Percentiles rank a stretch among this genome's conserved stretches.
phyloP scores from a whole-genome alignment of 2,888 invertebrate genomes.

The Elgonia sp. region DNA sequence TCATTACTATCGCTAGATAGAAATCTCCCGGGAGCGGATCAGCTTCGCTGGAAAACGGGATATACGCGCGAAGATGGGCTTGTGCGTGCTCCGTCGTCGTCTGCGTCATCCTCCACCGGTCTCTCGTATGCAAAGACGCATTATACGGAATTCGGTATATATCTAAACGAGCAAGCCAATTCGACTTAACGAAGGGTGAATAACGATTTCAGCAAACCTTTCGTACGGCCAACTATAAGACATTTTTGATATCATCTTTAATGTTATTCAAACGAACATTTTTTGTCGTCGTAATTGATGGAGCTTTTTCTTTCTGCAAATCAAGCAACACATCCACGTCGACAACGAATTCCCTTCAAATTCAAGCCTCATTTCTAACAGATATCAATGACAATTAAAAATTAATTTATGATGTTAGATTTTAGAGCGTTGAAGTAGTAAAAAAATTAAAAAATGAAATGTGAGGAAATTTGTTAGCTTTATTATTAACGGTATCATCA shows the following conservation, averaged over 20 bases:
- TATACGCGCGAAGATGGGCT: slow-evolving; percentile 75
- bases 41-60: slow-evolving; percentile 76
- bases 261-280: slow-evolving; percentile 69
- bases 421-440: too few relatives aligned
- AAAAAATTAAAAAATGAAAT: too few relatives aligned
- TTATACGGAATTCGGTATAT: slow-evolving; percentile 75
- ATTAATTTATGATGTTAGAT: too few relatives aligned
- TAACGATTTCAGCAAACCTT: slow-evolving; percentile 73
- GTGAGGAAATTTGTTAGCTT: too few relatives aligned
- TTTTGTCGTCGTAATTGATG: slow-evolving; percentile 61
- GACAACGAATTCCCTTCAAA: slow-evolving; percentile 53
- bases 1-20: slow-evolving; percentile 86
- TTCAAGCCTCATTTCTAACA: background rate
- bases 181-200: slow-evolving; percentile 75
- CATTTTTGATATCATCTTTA: slow-evolving; percentile 73
- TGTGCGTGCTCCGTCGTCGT: slow-evolving; percentile 72
- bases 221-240: slow-evolving; percentile 68
- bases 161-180: slow-evolving; percentile 75
- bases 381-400: too few relatives aligned
- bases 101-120: slow-evolving; percentile 62
- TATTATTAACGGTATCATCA: too few relatives aligned
- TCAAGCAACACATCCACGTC: slow-evolving; percentile 49
- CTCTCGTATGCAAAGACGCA: slow-evolving; percentile 74
- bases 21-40: slow-evolving; percentile 82
- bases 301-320: slow-evolving; percentile 46